Base-by-base conservation (phyloP, 2,797 vertebrate genomes). In the Gastrophryne carolinensis region DNA sequence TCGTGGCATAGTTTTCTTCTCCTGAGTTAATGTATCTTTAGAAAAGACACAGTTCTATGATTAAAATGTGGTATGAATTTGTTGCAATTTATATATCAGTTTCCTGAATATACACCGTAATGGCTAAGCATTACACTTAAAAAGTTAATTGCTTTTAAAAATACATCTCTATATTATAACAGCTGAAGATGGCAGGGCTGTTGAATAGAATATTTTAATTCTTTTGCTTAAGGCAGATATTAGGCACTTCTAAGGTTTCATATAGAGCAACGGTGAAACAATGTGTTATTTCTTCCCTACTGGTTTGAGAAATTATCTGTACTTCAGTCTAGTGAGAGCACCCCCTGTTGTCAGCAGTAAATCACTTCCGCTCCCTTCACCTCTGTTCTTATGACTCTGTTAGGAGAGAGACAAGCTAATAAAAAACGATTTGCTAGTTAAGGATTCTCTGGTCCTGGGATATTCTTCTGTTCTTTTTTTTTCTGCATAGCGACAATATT, bases 151-250 rank as follows among this genome's bases (percentile, higher is more conserved):
- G 90, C 90, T 89, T 90, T 90, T 82, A 88, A 91, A 91, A 91
- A 89, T 88, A 90, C 83, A 89, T 90, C 90, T 89, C 90, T 87
- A 91, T 92, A 89, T 92, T 92, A 91, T 92, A 90, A 91, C 89
- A 90, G 89, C 87, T 88, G 88, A 90, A 86, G 86, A 88, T 84
- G 85, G 87, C 84, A 92, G 86, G 84, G 81, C 84, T 78, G 78
- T 75, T 80, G 87, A 90, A 89, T 80, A 82, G 83, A 87, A 87
- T 83, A 88, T 88, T 91, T 91, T 92, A 91, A 92, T 92, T 91
- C 87, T 82, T 87, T 92, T 88, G 90, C 90, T 91, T 72, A 84
- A 88, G 89, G 90, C 91, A 89, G 87, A 86, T 90, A 91, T 92
- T 90, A 91, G 88, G 84, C 86, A 89, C 89, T 91, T 92, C 88